These are phyloP conservation scores for Lycocorax pyrrhopterus DNA, from an alignment of 2,113 vertebrate genomes.

Conservation along the genomic window DNA sequence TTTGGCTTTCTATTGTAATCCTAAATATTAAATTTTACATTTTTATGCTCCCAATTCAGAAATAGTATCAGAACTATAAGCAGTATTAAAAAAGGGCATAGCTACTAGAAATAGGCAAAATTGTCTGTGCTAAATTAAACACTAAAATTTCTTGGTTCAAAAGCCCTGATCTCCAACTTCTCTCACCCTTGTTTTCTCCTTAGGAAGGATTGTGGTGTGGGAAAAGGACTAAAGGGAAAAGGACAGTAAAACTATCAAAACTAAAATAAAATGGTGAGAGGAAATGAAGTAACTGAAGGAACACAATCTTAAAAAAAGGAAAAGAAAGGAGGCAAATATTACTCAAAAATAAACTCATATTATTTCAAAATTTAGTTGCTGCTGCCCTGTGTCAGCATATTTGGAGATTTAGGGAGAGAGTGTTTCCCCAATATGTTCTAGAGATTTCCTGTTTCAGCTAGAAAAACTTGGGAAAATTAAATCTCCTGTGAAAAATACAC, in stretches of 20 bases:
- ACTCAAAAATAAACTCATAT: neutral
- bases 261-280: neutral
- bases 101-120: neutral
- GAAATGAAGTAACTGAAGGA: neutral
- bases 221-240: neutral
- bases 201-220: neutral
- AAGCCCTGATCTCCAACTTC: neutral
- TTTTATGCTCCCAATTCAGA: neutral
- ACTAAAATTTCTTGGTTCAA: neutral
- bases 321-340: neutral
- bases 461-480: neutral
- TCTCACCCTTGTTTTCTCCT: neutral
- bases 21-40: neutral
- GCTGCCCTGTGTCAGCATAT: neutral
- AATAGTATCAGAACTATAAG: neutral
- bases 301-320: neutral
- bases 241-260: neutral
- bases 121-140: neutral
- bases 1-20: neutral
- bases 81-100: neutral
- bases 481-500: neutral
- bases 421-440: neutral
- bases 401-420: neutral
- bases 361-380: neutral
- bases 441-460: neutral